Conservation (phyloP, 2,888 invertebrate genomes). For the Polydrusus tereticollis region DNA sequence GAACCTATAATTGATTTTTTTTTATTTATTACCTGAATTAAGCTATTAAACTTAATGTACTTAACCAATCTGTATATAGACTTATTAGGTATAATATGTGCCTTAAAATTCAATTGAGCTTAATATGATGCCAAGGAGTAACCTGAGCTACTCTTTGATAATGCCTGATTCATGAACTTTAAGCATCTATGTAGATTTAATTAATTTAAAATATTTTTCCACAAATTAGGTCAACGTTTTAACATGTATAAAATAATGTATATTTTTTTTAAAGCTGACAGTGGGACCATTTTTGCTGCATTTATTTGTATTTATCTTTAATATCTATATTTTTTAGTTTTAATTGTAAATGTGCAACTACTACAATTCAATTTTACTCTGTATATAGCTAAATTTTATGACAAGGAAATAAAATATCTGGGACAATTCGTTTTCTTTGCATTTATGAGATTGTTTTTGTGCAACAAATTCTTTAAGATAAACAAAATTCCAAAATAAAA, state of each 20-base stretch:
- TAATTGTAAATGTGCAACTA: neutral
- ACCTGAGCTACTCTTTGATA: too few species aligned
- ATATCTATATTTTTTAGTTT: neutral
- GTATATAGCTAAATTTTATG: neutral
- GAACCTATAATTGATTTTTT: too few species aligned
- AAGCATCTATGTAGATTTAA: neutral
- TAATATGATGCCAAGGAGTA: too few species aligned
- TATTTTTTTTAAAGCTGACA: slow-evolving; percentile 27
- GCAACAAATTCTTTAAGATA: too few species aligned
- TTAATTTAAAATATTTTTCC: neutral
- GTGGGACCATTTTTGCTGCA: slow-evolving; percentile 20
- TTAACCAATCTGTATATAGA: slow-evolving; percentile 57
- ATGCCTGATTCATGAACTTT: slow-evolving; percentile 4
- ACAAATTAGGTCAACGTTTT: neutral
- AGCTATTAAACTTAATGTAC: slow-evolving; percentile 52
- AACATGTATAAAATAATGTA: slow-evolving; percentile 12
- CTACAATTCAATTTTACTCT: neutral
- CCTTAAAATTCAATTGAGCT: slow-evolving; percentile 52
- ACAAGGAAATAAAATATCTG: too few species aligned
- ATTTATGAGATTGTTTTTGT: too few species aligned
- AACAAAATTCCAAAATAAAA: too few species aligned
- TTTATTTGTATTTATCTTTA: slow-evolving; percentile 2
- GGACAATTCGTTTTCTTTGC: too few species aligned
- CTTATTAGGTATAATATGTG: slow-evolving; percentile 56
- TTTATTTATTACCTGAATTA: neutral